Evolutionary conservation across 2,888 invertebrate species (phyloP).

Genomic region (Shargacucullia verbasci): DNA sequence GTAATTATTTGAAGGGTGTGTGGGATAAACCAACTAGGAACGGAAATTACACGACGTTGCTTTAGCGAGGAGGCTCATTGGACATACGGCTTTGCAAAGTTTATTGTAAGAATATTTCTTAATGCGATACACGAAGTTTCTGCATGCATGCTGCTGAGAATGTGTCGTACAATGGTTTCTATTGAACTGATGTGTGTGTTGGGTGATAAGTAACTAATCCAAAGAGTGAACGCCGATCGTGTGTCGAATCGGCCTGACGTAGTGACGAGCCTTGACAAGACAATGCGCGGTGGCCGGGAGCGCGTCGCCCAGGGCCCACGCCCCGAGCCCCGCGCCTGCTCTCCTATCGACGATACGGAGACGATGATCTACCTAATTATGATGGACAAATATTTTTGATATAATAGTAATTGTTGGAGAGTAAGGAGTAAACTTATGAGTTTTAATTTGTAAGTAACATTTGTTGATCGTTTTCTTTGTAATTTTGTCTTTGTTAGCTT

Average conservation of each 20-base stretch:
- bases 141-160: conserved; percentile 69
- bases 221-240: conserved; percentile 72
- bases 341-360: conserved; percentile 57
- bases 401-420: conserved; percentile 85
- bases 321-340: conserved; percentile 22
- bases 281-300: conserved; percentile 46
- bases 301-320: conserved; percentile 22
- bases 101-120: conserved; percentile 72
- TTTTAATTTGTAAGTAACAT: conserved; percentile 88
- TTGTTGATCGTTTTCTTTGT: conserved; percentile 88
- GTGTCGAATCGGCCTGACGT: conserved; percentile 64
- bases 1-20: conserved; percentile 75
- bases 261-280: conserved; percentile 65
- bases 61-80: conserved; percentile 81
- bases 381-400: conserved; percentile 81
- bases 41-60: conserved; percentile 72
- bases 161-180: conserved; percentile 66
- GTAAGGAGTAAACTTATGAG: conserved; percentile 83
- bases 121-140: conserved; percentile 68
- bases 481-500: conserved; percentile 88
- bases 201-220: conserved; percentile 79
- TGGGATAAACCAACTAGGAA: conserved; percentile 75
- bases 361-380: conserved; percentile 65
- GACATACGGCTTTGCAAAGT: conserved; percentile 74
- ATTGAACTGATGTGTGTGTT: conserved; percentile 66